These are phyloP conservation scores for Lamellibrachia columna DNA, from an alignment of 2,888 invertebrate genomes.

Conservation along the genomic window DNA sequence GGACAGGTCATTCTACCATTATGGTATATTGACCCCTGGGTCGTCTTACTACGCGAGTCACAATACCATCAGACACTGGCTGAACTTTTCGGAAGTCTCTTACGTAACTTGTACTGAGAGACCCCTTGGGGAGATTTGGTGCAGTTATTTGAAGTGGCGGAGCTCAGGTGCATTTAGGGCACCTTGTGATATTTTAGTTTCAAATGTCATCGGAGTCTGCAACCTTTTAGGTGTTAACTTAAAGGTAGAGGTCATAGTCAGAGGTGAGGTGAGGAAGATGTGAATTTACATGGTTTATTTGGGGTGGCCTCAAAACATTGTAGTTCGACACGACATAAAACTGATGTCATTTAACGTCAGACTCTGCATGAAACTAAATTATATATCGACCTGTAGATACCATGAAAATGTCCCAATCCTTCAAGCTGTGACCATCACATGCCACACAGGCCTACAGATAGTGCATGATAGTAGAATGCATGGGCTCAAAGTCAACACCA, in stretches of 20 bases:
- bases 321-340: no score
- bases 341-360: no score
- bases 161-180: neutral
- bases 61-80: neutral
- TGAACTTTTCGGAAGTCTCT: neutral
- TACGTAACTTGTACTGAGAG: neutral
- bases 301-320: no score
- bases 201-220: neutral
- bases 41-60: neutral
- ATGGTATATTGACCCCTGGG: no score
- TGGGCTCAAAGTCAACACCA: no score
- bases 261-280: neutral
- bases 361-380: no score
- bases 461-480: no score
- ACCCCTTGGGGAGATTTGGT: neutral
- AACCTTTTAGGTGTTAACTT: neutral
- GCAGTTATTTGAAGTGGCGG: neutral
- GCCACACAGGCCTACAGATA: no score
- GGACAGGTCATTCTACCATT: neutral
- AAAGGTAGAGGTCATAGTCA: neutral
- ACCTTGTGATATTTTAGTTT: neutral
- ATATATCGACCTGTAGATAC: no score
- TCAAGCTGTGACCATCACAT: no score
- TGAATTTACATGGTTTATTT: neutral
- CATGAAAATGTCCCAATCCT: no score